Base-by-base conservation (phyloP, 2,113 vertebrate genomes). In the Ceyx cyanopectus region DNA sequence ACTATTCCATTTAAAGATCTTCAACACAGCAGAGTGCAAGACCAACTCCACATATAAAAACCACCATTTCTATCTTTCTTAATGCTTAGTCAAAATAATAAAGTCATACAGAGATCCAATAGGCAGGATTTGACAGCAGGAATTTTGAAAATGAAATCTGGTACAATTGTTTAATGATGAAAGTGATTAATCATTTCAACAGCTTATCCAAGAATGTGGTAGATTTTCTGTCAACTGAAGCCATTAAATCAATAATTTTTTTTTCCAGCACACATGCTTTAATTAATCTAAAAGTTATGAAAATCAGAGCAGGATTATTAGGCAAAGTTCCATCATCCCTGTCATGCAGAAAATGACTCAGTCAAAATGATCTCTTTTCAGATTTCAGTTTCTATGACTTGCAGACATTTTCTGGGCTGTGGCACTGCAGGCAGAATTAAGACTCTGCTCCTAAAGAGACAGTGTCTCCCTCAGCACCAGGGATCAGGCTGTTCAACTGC, bases 251-350 rank as follows among this genome's bases (percentile, higher is more conserved):
- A 54, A 78, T 48, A 51, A 4, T 0, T 61, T 81, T 37, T 37
- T 37, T 90, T 94, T 73, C 63, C 51, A 91, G 32, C 6, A 86
- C 73, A 75, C 43, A 34, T 2, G 24, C 30, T 93, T 90, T 90
- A 95, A 78, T 79, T 92, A n/a, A 79, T 29, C n/a, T 63, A 82
- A 48, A 90, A 87, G 61, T 78, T 88, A 96, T 6, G 51, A 79
- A 92, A 93, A 87, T 34, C 0, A 2, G 70, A 0, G 2, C 46
- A 80, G 46, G 40, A 74, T 70, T 92, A 87, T 62, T 76, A 90
- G 68, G 40, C 60, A 43, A 93, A 92, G 54, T 82, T 87, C 58
- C 48, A 69, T 89, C 69, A 69, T 54, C 26, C 50, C 74, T 81
- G 70, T 68, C 77, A 87, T 1, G 4, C 58, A 90, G 54, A 79